Evolutionary conservation across 2,888 invertebrate genomes (phyloP).

Genomic region (Gymnosoma rotundatum): DNA sequence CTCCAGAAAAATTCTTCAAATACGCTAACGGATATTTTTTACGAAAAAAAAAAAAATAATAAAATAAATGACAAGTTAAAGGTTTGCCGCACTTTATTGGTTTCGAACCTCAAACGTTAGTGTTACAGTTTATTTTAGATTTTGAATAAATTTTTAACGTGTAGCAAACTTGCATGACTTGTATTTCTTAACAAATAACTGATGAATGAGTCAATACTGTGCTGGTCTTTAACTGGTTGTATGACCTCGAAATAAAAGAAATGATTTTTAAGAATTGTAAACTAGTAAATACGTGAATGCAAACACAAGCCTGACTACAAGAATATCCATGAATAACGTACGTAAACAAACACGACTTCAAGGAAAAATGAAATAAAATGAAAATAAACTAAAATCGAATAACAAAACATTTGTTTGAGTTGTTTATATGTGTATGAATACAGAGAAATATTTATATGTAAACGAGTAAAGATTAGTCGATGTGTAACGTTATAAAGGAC

Average conservation of each 20-base stretch:
- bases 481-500: background rate
- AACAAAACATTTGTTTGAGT: constrained; percentile 19
- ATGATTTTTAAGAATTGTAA: constrained; percentile 42
- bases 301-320: constrained; percentile 31
- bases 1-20: too few relatives aligned
- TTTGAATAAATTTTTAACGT: too few relatives aligned
- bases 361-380: constrained; percentile 20
- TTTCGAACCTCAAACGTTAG: too few relatives aligned
- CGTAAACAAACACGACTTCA: constrained; percentile 12
- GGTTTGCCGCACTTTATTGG: too few relatives aligned
- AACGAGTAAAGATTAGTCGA: background rate
- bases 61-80: too few relatives aligned
- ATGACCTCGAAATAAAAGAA: constrained; percentile 28
- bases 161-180: background rate
- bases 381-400: constrained; percentile 30
- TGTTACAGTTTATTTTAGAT: too few relatives aligned
- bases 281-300: constrained; percentile 9
- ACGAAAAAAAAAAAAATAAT: too few relatives aligned
- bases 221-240: constrained; percentile 25
- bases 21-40: too few relatives aligned
- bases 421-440: constrained; percentile 14
- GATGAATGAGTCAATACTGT: constrained; percentile 31
- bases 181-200: constrained; percentile 12
- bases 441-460: constrained; percentile 9
- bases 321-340: constrained; percentile 16